Evolutionary conservation across 2,888 invertebrate species (phyloP), one percentile per base, ranked within the genome.

Genomic region (Drosophila tripunctata): DNA sequence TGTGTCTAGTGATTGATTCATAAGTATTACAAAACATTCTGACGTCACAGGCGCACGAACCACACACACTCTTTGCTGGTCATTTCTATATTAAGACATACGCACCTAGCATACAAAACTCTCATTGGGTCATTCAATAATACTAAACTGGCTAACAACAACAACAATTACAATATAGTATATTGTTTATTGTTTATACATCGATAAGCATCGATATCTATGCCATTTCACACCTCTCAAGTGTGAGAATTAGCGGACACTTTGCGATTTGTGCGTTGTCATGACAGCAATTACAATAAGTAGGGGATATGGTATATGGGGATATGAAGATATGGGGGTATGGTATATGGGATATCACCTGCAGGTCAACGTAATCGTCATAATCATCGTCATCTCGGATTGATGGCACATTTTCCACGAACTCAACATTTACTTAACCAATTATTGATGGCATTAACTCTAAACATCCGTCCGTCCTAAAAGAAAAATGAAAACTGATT

Each of bases 191-290:
- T 33, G 22, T 24, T 51, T 51, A 22, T 21, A 21, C 52, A 33
- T n/a, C 50, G 60, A 33, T 40, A 41, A 30, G 33, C 22, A n/a
- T n/a, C 51, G 51, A 60, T 50, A 61, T 45, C 33, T 40, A 12
- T 45, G 47, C 19, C 30, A 38, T 33, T 73, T 83, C 74, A 36
- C 78, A 65, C 74, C 58, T 60, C 22, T 60, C 22, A 66, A 22
- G 76, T 83, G 84, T 33, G 78, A 83, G 71, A 83, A 80, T 78
- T 81, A 69, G 35, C 74, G 67, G 38, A 7, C 40, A 14, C n/a
- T n/a, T n/a, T n/a, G n/a, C n/a, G 38, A 22, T 50, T 48, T 60
- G 7, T 57, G 58, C 60, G 24, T 44, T 56, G 67, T 63, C 72
- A 71, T 71, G 41, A 43, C 33, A 22, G 10, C 17, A 36, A 30